Conservation (phyloP, 2,797 vertebrate species). For the Erpetoichthys calabaricus region DNA sequence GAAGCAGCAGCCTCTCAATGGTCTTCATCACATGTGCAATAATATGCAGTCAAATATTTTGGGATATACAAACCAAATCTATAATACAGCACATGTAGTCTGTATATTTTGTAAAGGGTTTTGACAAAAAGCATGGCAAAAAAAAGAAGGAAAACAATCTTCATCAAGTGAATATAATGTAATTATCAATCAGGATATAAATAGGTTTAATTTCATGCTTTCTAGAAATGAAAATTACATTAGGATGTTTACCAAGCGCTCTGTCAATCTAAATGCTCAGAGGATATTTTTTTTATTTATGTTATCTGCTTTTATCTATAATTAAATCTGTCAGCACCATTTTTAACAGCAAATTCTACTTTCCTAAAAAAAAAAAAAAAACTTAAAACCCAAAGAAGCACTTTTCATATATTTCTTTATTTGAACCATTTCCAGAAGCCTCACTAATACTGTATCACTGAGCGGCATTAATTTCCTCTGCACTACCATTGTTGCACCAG, state of each 20-base stretch:
- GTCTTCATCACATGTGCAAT: too few species aligned
- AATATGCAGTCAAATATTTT: too few species aligned
- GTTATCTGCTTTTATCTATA: too few species aligned
- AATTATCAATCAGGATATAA: slow-evolving; percentile 53
- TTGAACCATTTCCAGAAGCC: slow-evolving; percentile 40
- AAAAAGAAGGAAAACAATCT: slow-evolving; percentile 50
- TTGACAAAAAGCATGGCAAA: slow-evolving; percentile 54
- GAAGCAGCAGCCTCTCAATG: too few species aligned
- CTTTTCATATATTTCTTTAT: slow-evolving; percentile 18
- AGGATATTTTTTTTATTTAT: too few species aligned
- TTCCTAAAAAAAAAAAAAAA: too few species aligned
- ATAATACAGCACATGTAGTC: not conserved
- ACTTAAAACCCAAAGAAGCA: too few species aligned
- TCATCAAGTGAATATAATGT: slow-evolving; percentile 53
- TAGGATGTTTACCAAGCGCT: slow-evolving; percentile 40
- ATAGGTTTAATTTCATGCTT: slow-evolving; percentile 60
- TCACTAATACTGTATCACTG: slow-evolving; percentile 60
- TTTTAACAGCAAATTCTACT: too few species aligned
- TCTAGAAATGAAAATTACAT: slow-evolving; percentile 43
- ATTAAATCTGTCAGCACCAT: too few species aligned
- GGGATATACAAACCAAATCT: not conserved
- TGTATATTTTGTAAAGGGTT: slow-evolving; percentile 20
- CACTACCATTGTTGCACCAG: slow-evolving; percentile 84
- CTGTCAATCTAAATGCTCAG: slow-evolving; percentile 22
- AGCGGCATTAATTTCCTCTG: slow-evolving; percentile 73